These are phyloP conservation scores for Chauna torquata DNA, from an alignment of 2,113 vertebrate genomes.

Conservation along the genomic window DNA sequence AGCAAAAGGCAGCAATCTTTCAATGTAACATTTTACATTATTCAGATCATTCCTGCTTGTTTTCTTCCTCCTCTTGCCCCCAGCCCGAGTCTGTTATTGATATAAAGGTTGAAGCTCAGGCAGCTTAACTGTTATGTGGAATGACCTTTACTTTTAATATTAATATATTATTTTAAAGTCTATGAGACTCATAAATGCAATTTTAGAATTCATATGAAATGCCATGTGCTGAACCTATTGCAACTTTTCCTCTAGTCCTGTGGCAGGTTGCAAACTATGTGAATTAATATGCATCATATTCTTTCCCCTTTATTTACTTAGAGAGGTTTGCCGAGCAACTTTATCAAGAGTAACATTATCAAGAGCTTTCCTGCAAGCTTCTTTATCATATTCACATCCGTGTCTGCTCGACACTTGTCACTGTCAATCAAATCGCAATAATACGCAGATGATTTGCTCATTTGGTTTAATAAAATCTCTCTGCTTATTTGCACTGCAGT, in stretches of 20 bases:
- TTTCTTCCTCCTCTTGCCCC: conserved; percentile 46
- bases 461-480: conserved; percentile 99
- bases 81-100: conserved; percentile 79
- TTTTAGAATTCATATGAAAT: conserved; percentile 94
- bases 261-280: conserved; percentile 74
- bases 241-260: conserved; percentile 64
- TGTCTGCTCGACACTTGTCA: conserved; percentile 93
- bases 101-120: conserved; percentile 94
- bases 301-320: conserved; percentile 86
- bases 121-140: conserved; percentile 90
- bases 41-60: conserved; percentile 74
- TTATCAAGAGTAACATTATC: conserved; percentile 98
- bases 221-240: conserved; percentile 82
- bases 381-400: conserved; percentile 93
- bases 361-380: conserved; percentile 91
- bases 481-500: conserved; percentile 97
- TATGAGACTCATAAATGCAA: conserved; percentile 87
- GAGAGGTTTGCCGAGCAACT: conserved; percentile 90
- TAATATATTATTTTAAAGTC: conserved; percentile 94
- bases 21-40: conserved; percentile 40
- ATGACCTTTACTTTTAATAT: conserved; percentile 99
- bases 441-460: conserved; percentile 98
- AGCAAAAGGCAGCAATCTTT: conserved; percentile 29
- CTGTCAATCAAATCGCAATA: conserved; percentile 99
- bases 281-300: conserved; percentile 92